These are phyloP conservation scores for Plagodis pulveraria DNA, from an alignment of 2,888 invertebrate genomes.

Conservation along the genomic window DNA sequence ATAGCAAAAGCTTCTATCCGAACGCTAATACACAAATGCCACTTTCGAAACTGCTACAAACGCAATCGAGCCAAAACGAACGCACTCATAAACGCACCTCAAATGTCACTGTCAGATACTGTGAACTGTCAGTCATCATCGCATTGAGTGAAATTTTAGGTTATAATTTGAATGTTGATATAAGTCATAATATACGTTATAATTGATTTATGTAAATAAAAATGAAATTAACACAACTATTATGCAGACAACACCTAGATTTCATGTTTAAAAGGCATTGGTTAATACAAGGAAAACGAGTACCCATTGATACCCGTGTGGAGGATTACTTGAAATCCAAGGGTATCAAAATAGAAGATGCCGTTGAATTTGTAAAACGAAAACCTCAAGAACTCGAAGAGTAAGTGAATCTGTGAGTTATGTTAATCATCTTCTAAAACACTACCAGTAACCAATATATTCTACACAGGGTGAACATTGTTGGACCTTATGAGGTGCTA, in stretches of 20 bases:
- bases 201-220: slow-evolving; percentile 33
- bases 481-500: slow-evolving; percentile 74
- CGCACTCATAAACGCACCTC: no score
- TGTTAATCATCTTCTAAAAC: not conserved
- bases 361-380: slow-evolving; percentile 84
- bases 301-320: slow-evolving; percentile 81
- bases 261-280: slow-evolving; percentile 90
- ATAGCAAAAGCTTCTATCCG: no score
- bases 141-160: no score
- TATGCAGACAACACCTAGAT: slow-evolving; percentile 89
- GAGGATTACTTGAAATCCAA: slow-evolving; percentile 80
- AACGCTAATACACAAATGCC: no score
- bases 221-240: slow-evolving; percentile 88
- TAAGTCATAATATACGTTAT: no score
- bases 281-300: slow-evolving; percentile 87
- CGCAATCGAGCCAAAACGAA: no score
- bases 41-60: no score
- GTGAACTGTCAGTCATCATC: not conserved
- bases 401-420: slow-evolving; percentile 43
- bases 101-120: not conserved
- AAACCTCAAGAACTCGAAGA: slow-evolving; percentile 60
- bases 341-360: slow-evolving; percentile 86
- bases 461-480: slow-evolving; percentile 59
- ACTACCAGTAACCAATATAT: not conserved
- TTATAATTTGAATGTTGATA: no score